Percentiles rank a stretch among this genome's conserved stretches.
phyloP scores from a whole-genome alignment of 2,113 vertebrate species.

The Ammospiza caudacuta region DNA sequence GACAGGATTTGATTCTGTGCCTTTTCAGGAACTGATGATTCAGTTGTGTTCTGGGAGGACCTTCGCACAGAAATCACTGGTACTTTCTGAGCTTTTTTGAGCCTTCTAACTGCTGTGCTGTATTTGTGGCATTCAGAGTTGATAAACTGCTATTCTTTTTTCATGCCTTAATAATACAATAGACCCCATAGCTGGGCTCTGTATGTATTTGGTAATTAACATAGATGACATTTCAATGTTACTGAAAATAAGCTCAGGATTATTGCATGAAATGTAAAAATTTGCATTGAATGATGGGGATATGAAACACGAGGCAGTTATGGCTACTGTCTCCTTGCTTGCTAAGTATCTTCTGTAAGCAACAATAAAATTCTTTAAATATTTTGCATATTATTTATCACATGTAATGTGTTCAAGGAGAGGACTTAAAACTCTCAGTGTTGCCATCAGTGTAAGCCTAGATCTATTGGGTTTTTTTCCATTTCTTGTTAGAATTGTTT shows the following conservation, averaged over 20 bases:
- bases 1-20: conserved; percentile 33
- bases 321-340: conserved; percentile 63
- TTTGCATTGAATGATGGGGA: conserved; percentile 66
- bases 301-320: conserved; percentile 63
- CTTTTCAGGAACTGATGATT: conserved; percentile 54
- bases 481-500: conserved; percentile 64
- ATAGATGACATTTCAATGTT: conserved; percentile 67
- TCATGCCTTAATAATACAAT: conserved; percentile 68
- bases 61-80: conserved; percentile 57
- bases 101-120: conserved; percentile 61
- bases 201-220: conserved; percentile 65
- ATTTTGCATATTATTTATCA: conserved; percentile 71
- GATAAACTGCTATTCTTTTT: conserved; percentile 66
- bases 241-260: conserved; percentile 71
- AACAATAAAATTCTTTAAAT: conserved; percentile 70
- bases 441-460: conserved; percentile 65
- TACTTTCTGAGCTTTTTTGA: conserved; percentile 67
- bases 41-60: conserved; percentile 33
- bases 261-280: conserved; percentile 69
- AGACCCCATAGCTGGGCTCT: conserved; percentile 50
- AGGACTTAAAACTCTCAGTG: conserved; percentile 55
- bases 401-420: conserved; percentile 64
- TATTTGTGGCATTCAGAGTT: conserved; percentile 65
- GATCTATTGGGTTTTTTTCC: conserved; percentile 40
- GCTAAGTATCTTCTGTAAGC: conserved; percentile 70